phyloP scores from a whole-genome alignment of 2,113 vertebrate species.

The Corythoichthys intestinalis region DNA sequence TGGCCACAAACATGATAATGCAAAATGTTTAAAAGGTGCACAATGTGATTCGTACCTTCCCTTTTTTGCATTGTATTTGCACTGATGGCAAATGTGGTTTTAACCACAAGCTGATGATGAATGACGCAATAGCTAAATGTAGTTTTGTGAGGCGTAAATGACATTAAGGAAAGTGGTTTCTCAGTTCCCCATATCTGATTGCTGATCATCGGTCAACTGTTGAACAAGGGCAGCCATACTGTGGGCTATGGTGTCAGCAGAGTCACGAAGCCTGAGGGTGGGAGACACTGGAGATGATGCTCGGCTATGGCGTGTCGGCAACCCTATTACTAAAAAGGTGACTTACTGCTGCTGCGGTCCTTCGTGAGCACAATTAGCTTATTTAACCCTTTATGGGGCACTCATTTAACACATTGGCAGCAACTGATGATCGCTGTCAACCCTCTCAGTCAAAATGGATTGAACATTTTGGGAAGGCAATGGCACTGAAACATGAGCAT shows the following conservation, averaged over 20 bases:
- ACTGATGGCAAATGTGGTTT: conserved; percentile 10
- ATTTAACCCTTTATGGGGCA: not conserved
- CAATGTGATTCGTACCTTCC: too few relatives aligned
- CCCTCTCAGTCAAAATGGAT: too few relatives aligned
- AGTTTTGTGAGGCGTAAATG: conserved; percentile 28
- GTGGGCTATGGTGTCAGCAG: conserved; percentile 16
- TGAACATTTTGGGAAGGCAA: too few relatives aligned
- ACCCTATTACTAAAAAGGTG: conserved; percentile 46
- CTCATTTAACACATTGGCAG: too few relatives aligned
- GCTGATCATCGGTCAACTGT: conserved; percentile 28
- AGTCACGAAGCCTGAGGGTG: conserved; percentile 34
- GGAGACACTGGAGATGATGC: conserved; percentile 47
- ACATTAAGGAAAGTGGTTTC: conserved; percentile 23
- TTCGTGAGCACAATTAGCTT: conserved; percentile 30
- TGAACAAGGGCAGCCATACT: conserved; percentile 28
- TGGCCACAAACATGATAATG: too few relatives aligned
- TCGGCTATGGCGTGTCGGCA: conserved; percentile 31
- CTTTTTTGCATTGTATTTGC: too few relatives aligned
- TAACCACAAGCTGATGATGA: not conserved
- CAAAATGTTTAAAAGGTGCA: too few relatives aligned
- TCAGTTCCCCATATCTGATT: conserved; percentile 22
- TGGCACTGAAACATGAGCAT: too few relatives aligned
- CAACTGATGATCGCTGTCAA: too few relatives aligned
- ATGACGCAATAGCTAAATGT: conserved; percentile 25
- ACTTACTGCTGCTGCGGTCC: conserved; percentile 36